A percentile compares a stretch with the other conserved stretches of the same genome.
Evolutionary conservation across 2,113 vertebrate species (phyloP).

Genomic region (Lepus europaeus): DNA sequence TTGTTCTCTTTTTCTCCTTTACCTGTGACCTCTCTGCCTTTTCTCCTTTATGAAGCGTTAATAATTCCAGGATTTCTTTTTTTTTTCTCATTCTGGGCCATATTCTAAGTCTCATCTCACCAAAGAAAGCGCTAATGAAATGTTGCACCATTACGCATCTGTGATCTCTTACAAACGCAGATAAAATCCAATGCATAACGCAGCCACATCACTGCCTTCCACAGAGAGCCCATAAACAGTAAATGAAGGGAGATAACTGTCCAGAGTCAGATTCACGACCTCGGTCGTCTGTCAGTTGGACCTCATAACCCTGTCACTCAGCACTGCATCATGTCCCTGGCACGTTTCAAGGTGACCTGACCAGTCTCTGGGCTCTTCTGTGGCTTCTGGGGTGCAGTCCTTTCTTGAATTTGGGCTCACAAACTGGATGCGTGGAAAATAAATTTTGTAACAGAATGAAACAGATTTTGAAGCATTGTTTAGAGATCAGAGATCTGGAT

Average conservation of each 20-base stretch:
- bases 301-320: no score
- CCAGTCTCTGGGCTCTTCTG: background rate
- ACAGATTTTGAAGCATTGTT: constrained; percentile 27
- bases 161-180: background rate
- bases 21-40: background rate
- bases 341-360: background rate
- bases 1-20: background rate
- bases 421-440: background rate
- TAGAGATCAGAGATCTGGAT: background rate
- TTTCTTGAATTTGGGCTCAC: constrained; percentile 15
- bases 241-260: background rate
- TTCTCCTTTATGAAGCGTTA: background rate
- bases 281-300: background rate
- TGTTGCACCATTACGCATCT: background rate
- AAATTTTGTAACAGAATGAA: background rate
- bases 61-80: background rate
- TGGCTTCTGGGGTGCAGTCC: background rate
- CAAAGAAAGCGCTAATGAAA: background rate
- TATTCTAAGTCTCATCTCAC: background rate
- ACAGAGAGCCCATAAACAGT: background rate
- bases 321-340: background rate
- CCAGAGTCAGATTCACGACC: background rate
- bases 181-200: background rate
- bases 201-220: constrained; percentile 12
- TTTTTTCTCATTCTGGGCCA: background rate